These are phyloP conservation scores for Leptodactylus fuscus DNA, from an alignment of 2,113 vertebrate species.

Conservation along the genomic window DNA sequence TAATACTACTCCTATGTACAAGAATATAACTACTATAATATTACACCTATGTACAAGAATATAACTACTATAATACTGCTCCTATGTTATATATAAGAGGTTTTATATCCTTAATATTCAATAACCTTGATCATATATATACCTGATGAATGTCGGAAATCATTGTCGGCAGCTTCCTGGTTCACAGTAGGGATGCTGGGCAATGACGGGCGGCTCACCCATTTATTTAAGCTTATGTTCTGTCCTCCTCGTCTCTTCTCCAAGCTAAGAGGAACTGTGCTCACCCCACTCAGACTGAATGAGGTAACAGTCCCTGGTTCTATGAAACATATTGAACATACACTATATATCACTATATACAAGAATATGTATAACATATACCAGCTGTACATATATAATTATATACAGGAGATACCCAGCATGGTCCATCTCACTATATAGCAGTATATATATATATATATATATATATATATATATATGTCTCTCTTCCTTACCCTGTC, in stretches of 20 bases:
- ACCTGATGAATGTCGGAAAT: slow-evolving; percentile 69
- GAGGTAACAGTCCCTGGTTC: slow-evolving; percentile 31
- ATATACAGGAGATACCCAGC: neutral
- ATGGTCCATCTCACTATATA: neutral
- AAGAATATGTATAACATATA: neutral
- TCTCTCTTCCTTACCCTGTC: neutral
- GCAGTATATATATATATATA: neutral
- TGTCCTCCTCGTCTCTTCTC: neutral
- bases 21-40: neutral
- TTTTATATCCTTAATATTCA: neutral
- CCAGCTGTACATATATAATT: neutral
- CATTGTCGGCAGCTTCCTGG: slow-evolving; percentile 41
- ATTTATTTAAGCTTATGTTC: slow-evolving; percentile 54
- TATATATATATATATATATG: neutral
- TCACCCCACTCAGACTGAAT: neutral
- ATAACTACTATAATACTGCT: neutral
- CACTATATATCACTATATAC: neutral
- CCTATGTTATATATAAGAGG: neutral
- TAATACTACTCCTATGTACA: slow-evolving; percentile 8
- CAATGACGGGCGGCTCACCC: slow-evolving; percentile 58
- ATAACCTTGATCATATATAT: too few species aligned
- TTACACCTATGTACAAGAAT: neutral
- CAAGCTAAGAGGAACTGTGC: neutral
- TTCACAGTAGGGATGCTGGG: slow-evolving; percentile 66
- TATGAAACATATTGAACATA: neutral